Conservation (phyloP, 2,113 vertebrate genomes). For the Plectropomus leopardus region DNA sequence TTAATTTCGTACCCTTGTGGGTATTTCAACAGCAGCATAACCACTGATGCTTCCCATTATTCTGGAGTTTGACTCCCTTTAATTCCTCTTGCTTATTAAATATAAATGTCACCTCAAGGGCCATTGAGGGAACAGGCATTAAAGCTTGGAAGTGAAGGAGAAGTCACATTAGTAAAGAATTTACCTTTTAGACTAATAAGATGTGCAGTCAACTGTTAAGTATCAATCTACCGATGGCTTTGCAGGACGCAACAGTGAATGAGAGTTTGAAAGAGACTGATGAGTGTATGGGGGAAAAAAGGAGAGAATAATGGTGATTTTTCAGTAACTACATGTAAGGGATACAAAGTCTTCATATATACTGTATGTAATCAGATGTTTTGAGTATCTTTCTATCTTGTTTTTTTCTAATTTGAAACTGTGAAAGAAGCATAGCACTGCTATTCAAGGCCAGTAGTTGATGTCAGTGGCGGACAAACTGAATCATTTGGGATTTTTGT, state of each 20-base stretch:
- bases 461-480: not conserved
- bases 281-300: not conserved
- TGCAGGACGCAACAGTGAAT: not conserved
- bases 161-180: conserved; percentile 7
- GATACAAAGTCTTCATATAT: not conserved
- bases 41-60: conserved; percentile 9
- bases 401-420: not conserved
- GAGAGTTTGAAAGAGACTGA: not conserved
- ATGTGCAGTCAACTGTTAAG: not conserved
- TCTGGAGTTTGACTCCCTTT: conserved; percentile 1
- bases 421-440: not conserved
- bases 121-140: not conserved
- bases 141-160: not conserved
- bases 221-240: conserved; percentile 8
- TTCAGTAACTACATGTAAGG: not conserved
- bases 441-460: not conserved
- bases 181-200: conserved; percentile 8
- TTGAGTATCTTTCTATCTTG: not conserved
- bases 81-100: conserved; percentile 33
- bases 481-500: not conserved
- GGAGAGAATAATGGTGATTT: not conserved
- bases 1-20: too few species aligned
- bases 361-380: not conserved
- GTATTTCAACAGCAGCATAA: not conserved
- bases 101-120: conserved; percentile 14